These are phyloP conservation scores for Corbicula japonica DNA, from an alignment of 2,888 invertebrate genomes.

Conservation along the genomic window DNA sequence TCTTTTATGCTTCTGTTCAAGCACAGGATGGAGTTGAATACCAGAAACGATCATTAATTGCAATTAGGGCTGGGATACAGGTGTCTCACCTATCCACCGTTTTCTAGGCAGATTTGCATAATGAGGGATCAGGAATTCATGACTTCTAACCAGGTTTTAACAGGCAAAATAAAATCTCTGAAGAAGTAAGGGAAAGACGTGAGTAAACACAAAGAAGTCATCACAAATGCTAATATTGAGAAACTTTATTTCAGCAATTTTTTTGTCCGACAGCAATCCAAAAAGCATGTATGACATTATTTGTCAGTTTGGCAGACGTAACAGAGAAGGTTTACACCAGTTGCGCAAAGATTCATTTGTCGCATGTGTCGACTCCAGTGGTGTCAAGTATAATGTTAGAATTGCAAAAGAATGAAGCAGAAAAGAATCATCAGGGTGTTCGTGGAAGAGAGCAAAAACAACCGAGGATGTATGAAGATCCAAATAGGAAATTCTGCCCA, in stretches of 20 bases:
- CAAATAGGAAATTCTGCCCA: conserved; percentile 47
- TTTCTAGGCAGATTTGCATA: not conserved
- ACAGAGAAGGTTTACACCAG: not conserved
- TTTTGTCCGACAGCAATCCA: conserved; percentile 8
- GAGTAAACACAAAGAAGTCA: conserved; percentile 35
- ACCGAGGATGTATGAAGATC: conserved; percentile 55
- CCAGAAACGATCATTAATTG: conserved; percentile 10
- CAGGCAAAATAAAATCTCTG: conserved; percentile 34
- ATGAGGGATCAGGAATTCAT: conserved; percentile 25
- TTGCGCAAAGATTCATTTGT: conserved; percentile 12
- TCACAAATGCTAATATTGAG: conserved; percentile 21
- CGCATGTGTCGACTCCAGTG: conserved; percentile 4
- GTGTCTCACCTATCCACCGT: conserved; percentile 13
- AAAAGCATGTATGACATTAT: conserved; percentile 41
- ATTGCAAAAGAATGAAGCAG: conserved; percentile 26
- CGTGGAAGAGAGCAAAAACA: conserved; percentile 8
- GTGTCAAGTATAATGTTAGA: conserved; percentile 11
- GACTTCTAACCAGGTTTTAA: conserved; percentile 29
- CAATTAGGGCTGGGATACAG: conserved; percentile 20
- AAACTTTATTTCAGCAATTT: conserved; percentile 24
- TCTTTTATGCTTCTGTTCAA: conserved; percentile 17
- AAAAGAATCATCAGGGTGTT: conserved; percentile 26
- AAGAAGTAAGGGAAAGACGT: conserved; percentile 52
- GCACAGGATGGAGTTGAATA: conserved; percentile 30
- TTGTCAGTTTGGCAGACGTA: conserved; percentile 46